Evolutionary conservation across 2,888 invertebrate genomes (phyloP).

Genomic region (Agrotis exclamationis): DNA sequence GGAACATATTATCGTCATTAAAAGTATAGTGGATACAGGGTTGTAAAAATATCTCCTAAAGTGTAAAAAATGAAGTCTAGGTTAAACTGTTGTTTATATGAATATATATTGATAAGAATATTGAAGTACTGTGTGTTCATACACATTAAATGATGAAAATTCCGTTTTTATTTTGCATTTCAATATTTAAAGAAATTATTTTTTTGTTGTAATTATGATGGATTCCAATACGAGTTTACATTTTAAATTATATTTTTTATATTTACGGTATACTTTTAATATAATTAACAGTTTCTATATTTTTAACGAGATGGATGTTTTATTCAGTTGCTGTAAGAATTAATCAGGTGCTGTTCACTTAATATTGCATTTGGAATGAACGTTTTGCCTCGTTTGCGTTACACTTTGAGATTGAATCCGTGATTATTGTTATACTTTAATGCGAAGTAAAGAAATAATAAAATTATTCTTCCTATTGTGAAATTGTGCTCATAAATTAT

Average conservation of each 20-base stretch:
- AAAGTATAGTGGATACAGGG: slow-evolving; percentile 91
- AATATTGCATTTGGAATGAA: slow-evolving; percentile 46
- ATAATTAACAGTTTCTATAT: slow-evolving; percentile 65
- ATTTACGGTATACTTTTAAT: slow-evolving; percentile 79
- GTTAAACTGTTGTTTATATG: slow-evolving; percentile 88
- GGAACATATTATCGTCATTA: slow-evolving; percentile 83
- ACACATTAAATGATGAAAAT: slow-evolving; percentile 83
- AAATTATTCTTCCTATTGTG: slow-evolving; percentile 83
- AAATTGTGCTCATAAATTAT: slow-evolving; percentile 89
- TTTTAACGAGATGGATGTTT: slow-evolving; percentile 42
- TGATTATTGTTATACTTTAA: slow-evolving; percentile 76
- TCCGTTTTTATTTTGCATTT: slow-evolving; percentile 87
- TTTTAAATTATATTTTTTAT: slow-evolving; percentile 77
- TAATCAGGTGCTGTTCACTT: slow-evolving; percentile 56
- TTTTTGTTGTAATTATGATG: slow-evolving; percentile 65
- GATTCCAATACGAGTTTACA: slow-evolving; percentile 79
- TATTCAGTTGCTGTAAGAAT: slow-evolving; percentile 48
- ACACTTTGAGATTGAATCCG: slow-evolving; percentile 74
- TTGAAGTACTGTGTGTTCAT: slow-evolving; percentile 84
- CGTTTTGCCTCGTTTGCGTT: slow-evolving; percentile 62
- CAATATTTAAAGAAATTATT: slow-evolving; percentile 73
- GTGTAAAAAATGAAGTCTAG: slow-evolving; percentile 86
- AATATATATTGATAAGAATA: slow-evolving; percentile 88
- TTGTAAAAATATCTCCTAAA: slow-evolving; percentile 91
- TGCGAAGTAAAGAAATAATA: slow-evolving; percentile 74